These are phyloP conservation scores for Scolopax mira DNA, from an alignment of 2,113 vertebrate genomes.

Conservation along the genomic window DNA sequence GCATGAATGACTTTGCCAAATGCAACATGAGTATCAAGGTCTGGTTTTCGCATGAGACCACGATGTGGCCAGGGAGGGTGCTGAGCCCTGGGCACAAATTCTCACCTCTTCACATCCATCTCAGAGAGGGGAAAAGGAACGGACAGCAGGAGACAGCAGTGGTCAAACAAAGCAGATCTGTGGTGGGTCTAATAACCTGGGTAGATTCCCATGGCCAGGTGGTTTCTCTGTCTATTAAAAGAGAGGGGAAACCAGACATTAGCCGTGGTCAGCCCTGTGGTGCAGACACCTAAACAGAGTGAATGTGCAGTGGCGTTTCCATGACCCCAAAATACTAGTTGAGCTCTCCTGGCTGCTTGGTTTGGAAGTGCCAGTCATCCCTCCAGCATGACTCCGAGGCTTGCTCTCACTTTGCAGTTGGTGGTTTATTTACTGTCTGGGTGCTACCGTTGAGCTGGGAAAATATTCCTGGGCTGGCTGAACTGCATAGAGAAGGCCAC, in stretches of 20 bases:
- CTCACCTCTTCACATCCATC: not conserved
- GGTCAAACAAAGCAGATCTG: not conserved
- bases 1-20: not conserved
- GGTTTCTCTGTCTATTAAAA: not conserved
- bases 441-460: not conserved
- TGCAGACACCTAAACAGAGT: not conserved
- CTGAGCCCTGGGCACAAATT: not conserved
- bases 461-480: not conserved
- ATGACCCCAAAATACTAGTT: not conserved
- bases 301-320: not conserved
- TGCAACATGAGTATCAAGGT: not conserved
- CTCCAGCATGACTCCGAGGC: not conserved
- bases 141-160: not conserved
- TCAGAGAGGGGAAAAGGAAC: not conserved
- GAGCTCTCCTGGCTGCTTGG: not conserved
- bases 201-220: not conserved
- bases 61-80: not conserved
- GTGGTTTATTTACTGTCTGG: constrained; percentile 22
- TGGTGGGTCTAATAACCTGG: not conserved
- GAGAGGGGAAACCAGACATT: not conserved
- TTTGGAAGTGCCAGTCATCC: not conserved
- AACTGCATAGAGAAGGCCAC: not conserved
- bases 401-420: not conserved
- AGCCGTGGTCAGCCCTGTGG: not conserved
- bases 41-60: rapidly evolving